These are phyloP conservation scores for Trididemnum nubilum DNA, from an alignment of 23 tunicate species.

Conservation along the genomic window DNA sequence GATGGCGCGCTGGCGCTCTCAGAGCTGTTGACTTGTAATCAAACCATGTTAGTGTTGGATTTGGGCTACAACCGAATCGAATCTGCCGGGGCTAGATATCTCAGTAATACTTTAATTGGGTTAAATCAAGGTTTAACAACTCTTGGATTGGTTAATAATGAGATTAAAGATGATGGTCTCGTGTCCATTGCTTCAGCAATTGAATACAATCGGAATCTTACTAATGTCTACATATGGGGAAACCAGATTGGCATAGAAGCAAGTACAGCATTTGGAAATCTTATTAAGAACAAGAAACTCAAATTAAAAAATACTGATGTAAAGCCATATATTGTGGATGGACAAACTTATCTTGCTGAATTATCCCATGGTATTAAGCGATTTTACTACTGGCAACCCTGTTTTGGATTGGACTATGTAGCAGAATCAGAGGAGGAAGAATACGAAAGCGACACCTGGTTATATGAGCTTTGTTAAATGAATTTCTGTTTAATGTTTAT, in stretches of 20 bases:
- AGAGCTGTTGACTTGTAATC: constrained; percentile 50
- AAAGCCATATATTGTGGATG: constrained; percentile 76
- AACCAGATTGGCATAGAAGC: constrained; percentile 51
- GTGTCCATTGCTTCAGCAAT: constrained; percentile 51
- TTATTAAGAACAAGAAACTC: constrained; percentile 42
- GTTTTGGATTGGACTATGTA: constrained; percentile 69
- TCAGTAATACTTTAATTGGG: constrained; percentile 43
- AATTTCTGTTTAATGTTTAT: no score
- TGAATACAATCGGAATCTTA: constrained; percentile 42
- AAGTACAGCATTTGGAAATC: constrained; percentile 53
- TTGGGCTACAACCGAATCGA: constrained; percentile 74
- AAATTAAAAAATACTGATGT: constrained; percentile 72
- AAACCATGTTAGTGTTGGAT: constrained; percentile 79
- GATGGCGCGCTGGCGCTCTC: constrained; percentile 69
- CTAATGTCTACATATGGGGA: constrained; percentile 94
- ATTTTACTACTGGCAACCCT: constrained; percentile 90
- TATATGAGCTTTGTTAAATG: no score
- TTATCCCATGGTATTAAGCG: constrained; percentile 73
- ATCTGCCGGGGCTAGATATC: constrained; percentile 60
- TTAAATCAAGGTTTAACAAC: constrained; percentile 64
- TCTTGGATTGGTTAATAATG: constrained; percentile 51
- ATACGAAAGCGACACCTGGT: no score
- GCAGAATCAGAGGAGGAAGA: neutral
- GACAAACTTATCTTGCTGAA: constrained; percentile 57
- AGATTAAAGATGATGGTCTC: constrained; percentile 60